Evolutionary conservation across 2,888 invertebrate species (phyloP).

Genomic region (Diabrotica balteata): DNA sequence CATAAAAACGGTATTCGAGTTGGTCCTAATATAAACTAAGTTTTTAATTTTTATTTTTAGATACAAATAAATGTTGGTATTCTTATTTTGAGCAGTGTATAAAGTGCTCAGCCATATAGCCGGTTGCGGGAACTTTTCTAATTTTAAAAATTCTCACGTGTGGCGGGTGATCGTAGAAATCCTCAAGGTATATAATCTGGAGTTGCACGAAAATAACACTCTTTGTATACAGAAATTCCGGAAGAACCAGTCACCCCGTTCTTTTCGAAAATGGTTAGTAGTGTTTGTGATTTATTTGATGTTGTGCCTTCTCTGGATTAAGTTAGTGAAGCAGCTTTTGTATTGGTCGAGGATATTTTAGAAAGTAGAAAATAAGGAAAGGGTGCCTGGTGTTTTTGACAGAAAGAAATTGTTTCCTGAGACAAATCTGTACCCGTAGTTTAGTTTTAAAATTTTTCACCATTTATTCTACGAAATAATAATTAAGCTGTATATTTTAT

Average conservation of each 20-base stretch:
- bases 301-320: slow-evolving; percentile 2
- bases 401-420: no score
- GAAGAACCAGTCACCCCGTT: slow-evolving; percentile 22
- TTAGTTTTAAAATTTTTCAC: no score
- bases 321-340: slow-evolving; percentile 1
- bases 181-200: slow-evolving; percentile 40
- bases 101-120: slow-evolving; percentile 25
- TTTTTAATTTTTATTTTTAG: no score
- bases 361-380: no score
- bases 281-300: neutral
- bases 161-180: slow-evolving; percentile 32
- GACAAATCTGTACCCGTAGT: no score
- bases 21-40: no score
- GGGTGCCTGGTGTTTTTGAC: no score
- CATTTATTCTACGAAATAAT: no score
- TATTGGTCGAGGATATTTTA: no score
- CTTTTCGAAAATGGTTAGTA: slow-evolving; percentile 34
- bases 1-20: no score
- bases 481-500: no score
- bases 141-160: slow-evolving; percentile 36
- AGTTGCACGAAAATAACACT: slow-evolving; percentile 35
- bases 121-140: slow-evolving; percentile 35
- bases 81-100: neutral
- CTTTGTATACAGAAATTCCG: slow-evolving; percentile 33
- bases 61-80: no score